Evolutionary conservation across 2,113 vertebrate genomes (phyloP).

Genomic region (Paradoxurus hermaphroditus): DNA sequence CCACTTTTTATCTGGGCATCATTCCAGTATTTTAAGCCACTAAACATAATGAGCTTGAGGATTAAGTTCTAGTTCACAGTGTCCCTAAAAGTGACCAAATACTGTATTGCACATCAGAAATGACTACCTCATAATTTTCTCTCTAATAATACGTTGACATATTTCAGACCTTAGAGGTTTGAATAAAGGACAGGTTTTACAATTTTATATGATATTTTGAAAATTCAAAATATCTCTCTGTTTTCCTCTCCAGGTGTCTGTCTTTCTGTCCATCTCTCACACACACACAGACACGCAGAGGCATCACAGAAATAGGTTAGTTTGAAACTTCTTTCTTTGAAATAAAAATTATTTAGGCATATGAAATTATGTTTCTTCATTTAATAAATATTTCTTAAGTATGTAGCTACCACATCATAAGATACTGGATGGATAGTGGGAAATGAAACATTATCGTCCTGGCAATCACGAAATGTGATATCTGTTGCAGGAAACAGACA

Average conservation of each 20-base stretch:
- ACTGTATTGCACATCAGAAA: not conserved
- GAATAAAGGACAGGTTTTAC: not conserved
- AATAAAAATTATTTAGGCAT: not conserved
- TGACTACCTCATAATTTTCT: not conserved
- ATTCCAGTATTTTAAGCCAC: conserved; percentile 70
- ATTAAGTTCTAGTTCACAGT: conserved; percentile 63
- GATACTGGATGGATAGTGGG: not conserved
- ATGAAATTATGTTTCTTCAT: not conserved
- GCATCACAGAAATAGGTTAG: not conserved
- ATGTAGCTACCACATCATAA: not conserved
- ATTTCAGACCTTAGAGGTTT: not conserved
- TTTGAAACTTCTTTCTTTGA: not conserved
- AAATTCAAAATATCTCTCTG: not conserved
- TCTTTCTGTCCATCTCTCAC: not conserved
- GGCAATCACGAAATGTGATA: not conserved
- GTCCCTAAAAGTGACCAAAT: not conserved
- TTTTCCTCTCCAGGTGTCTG: not conserved
- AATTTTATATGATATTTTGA: not conserved
- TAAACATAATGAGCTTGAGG: conserved; percentile 64
- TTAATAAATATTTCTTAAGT: not conserved
- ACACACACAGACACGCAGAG: not conserved
- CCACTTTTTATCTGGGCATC: conserved; percentile 64
- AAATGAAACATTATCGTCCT: not conserved
- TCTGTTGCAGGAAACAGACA: not conserved
- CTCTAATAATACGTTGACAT: not conserved